Base-by-base conservation (phyloP, 2,888 invertebrate genomes). In the Amorpha juglandis region DNA sequence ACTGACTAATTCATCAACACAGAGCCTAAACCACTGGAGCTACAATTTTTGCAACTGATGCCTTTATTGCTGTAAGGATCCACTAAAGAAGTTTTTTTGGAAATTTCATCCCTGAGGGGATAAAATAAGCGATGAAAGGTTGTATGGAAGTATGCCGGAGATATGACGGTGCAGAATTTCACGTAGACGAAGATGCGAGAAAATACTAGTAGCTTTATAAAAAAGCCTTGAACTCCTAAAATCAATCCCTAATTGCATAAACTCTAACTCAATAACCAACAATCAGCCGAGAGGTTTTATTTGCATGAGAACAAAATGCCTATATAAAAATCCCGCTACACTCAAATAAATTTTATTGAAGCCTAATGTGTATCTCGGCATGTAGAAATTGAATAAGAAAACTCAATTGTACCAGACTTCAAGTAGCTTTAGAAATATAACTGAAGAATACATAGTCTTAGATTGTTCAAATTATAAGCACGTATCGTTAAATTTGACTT, bases 281-380 rank as follows among this genome's bases (percentile, higher is more conserved):
- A 55, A 55, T 35, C 16, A 38, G n/a, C 35, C 35, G 16, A 35
- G 9, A 11, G 9, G 11, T 11, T n/a, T 16, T 55, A 38, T 55
- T 50, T 50, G 8, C 19, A 50, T 50, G 50, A 50, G n/a, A 11
- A 7, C 48, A 50, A n/a, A 55, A 55, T 33, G n/a, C n/a, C 35
- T 33, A 55, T n/a, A 38, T 55, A 38, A 55, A 50, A 53, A 16
- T 55, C 55, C 16, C 55, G 55, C 55, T 55, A 38, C 11, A 38
- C 11, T 38, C 16, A 38, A 55, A 55, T 55, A 55, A 35, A 38
- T 55, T 55, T 33, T 35, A 55, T 38, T 35, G n/a, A 35, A 19
- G 55, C n/a, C 11, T 38, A 55, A 55, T 55, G 55, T 55, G 55
- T 55, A 55, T 38, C 55, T 55, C 55, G 55, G 38, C 35, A 55